Conservation (phyloP, 2,888 invertebrate genomes). For the Phyllotreta cruciferae region DNA sequence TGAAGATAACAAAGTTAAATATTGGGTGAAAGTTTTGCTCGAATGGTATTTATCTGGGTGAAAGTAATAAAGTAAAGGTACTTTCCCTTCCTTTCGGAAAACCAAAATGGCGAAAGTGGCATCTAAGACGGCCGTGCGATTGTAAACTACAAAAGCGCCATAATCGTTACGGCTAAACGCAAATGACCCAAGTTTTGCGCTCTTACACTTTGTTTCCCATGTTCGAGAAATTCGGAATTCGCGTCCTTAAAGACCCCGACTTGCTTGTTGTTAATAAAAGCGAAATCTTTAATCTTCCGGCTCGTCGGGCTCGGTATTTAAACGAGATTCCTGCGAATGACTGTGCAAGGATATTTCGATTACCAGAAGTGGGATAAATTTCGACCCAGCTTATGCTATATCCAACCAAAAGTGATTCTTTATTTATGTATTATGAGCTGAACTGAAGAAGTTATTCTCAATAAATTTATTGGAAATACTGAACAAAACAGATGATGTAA, state of each 20-base stretch:
- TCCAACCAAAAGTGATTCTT: no score
- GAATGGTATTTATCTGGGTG: no score
- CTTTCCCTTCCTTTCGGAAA: constrained; percentile 14
- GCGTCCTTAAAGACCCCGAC: constrained; percentile 2
- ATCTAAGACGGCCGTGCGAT: constrained; percentile 15
- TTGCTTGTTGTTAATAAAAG: constrained; percentile 8
- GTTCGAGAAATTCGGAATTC: constrained; percentile 23
- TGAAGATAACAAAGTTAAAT: no score
- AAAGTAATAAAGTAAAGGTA: constrained; percentile 14
- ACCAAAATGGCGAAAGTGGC: constrained; percentile 22
- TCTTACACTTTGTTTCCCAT: constrained; percentile 26
- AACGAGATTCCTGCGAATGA: background rate
- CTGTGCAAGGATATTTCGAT: no score
- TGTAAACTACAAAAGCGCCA: constrained; percentile 30
- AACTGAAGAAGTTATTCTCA: no score
- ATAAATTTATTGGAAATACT: no score
- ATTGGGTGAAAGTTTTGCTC: no score
- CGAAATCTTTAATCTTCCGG: constrained; percentile 9
- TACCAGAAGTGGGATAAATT: no score
- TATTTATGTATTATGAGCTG: no score
- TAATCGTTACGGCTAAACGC: constrained; percentile 44
- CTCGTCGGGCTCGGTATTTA: background rate
- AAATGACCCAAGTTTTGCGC: constrained; percentile 44
- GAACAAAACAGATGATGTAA: no score
- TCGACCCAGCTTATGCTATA: no score